A percentile compares a stretch with the other conserved stretches of the same genome.
These are phyloP conservation scores for Hyles vespertilio DNA, from an alignment of 1,140 invertebrate species.

Conservation along the genomic window DNA sequence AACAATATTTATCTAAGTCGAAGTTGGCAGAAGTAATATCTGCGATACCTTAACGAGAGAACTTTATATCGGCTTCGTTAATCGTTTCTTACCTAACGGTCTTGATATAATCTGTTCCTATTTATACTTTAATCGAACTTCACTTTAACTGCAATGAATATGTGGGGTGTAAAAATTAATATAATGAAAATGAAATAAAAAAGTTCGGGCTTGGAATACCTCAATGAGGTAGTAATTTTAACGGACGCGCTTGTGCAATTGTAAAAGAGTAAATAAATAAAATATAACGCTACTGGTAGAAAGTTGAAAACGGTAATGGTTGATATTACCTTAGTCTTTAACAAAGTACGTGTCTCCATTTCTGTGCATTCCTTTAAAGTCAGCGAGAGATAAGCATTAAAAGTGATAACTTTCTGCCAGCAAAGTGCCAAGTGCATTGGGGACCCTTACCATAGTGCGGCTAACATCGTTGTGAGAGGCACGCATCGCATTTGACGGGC, in stretches of 20 bases:
- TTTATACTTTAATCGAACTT: neutral
- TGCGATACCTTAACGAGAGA: slow-evolving; percentile 72
- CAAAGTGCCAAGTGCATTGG: slow-evolving; percentile 35
- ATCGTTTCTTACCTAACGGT: slow-evolving; percentile 45
- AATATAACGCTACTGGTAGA: slow-evolving; percentile 27
- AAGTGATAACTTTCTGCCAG: slow-evolving; percentile 28
- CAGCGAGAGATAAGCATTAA: neutral
- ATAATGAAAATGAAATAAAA: slow-evolving; percentile 10
- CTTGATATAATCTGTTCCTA: neutral
- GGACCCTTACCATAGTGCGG: slow-evolving; percentile 68
- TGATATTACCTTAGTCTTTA: neutral
- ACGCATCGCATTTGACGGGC: slow-evolving; percentile 73
- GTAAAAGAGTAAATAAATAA: slow-evolving; percentile 21
- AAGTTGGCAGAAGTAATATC: slow-evolving; percentile 70
- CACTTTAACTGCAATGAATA: neutral
- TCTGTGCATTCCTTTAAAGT: neutral
- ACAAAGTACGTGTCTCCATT: neutral
- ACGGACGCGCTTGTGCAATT: slow-evolving; percentile 44
- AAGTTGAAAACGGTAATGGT: slow-evolving; percentile 10
- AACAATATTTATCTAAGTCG: slow-evolving; percentile 69
- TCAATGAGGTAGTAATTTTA: slow-evolving; percentile 29
- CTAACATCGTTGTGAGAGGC: slow-evolving; percentile 76
- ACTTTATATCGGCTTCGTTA: slow-evolving; percentile 71
- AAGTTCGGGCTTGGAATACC: slow-evolving; percentile 19
- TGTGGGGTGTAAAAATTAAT: slow-evolving; percentile 18